Evolutionary conservation across 2,888 invertebrate species (phyloP).

Genomic region (Leptothorax acervorum): DNA sequence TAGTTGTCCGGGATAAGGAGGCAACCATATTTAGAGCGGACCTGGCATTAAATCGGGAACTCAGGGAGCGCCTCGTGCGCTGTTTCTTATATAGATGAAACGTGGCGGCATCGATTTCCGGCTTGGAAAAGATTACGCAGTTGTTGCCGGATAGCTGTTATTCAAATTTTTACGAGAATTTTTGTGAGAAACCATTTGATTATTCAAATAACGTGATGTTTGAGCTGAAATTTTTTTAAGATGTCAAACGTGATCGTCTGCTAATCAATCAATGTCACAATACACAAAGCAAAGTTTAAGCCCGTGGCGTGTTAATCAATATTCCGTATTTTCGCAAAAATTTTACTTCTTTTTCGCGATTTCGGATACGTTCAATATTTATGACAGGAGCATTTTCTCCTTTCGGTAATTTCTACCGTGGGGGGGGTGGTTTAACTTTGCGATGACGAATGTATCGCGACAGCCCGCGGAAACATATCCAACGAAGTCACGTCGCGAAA

Average conservation of each 20-base stretch:
- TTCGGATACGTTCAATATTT: conserved; percentile 7
- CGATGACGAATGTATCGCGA: conserved; percentile 46
- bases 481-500: conserved; percentile 45
- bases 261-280: conserved; percentile 9
- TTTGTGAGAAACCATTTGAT: not conserved
- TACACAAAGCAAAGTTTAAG: not conserved
- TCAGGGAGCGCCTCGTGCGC: not conserved
- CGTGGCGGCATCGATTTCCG: conserved; percentile 18
- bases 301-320: not conserved
- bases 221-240: not conserved
- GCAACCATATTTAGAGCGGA: conserved; percentile 74
- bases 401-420: conserved; percentile 2
- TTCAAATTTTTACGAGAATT: not conserved
- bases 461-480: conserved; percentile 40
- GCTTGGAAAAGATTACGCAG: conserved; percentile 2
- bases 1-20: conserved; percentile 69
- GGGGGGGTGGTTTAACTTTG: conserved; percentile 6
- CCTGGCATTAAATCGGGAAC: conserved; percentile 68
- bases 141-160: not conserved
- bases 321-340: conserved; percentile 26
- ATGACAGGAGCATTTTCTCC: not conserved
- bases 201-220: not conserved
- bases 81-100: conserved; percentile 6
- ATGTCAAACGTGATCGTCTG: not conserved
- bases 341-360: conserved; percentile 12